Base-by-base conservation (phyloP, 2,888 invertebrate genomes). In the Neoaliturus tenellus region DNA sequence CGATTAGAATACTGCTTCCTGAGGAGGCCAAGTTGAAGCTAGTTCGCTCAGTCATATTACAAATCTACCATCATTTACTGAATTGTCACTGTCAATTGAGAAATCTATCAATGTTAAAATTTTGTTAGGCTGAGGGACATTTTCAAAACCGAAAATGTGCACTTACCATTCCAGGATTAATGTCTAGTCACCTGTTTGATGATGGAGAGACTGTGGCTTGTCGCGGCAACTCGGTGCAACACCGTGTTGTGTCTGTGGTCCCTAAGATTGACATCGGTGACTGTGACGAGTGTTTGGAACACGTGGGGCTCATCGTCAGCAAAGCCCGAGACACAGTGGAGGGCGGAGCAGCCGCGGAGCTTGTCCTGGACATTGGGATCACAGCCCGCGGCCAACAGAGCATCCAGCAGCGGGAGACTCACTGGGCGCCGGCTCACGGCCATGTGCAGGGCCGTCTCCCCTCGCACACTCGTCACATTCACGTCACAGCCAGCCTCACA, bases 381-480 rank as follows among this genome's bases (percentile, higher is more conserved):
- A 83, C 90, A 90, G 23, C 88, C 89, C 81, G 89, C 87, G 67
- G 89, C 88, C 41, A 90, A 85, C 4, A 90, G 88, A 78, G 89
- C 87, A 80, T 86, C 88, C 12, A 90, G 89, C 81, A 90, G 89
- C 84, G 88, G 88, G 31, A 88, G 88, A 67, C 89, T 89, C 51
- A 85, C 84, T 23, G 82, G 85, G 41, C 84, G 84, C 14, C 84
- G 81, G 39, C 88, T 85, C 73, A 90, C 89, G 25, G 88, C 89
- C 75, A 90, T 87, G 84, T 90, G 90, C 4, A 90, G 87, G 0
- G 90, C 90, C 6, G 89, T 90, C 86, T 90, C 90, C 3, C 90
- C 90, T 28, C 89, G 88, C 4, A 90, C 89, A 17, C 90, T 90
- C 84, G 90, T 88, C 20, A 88, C 88, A 82, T 89, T 89, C 85